Evolutionary conservation across 2,888 invertebrate genomes (phyloP).

Genomic region (Lapara coniferarum): DNA sequence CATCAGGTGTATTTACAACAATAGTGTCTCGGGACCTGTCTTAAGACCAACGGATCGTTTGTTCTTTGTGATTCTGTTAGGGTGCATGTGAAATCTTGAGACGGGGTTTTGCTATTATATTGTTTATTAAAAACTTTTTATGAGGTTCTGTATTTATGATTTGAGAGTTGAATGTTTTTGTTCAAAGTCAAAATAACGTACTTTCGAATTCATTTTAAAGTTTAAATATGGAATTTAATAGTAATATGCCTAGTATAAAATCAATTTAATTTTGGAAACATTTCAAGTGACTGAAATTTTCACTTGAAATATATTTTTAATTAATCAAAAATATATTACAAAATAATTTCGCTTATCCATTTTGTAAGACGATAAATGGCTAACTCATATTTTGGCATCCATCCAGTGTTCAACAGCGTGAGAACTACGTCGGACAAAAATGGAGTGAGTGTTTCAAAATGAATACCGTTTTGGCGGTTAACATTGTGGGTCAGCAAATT

Average conservation of each 20-base stretch:
- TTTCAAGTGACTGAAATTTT: background rate
- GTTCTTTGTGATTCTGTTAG: conserved; percentile 50
- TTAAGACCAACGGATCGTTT: conserved; percentile 63
- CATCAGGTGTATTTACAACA: conserved; percentile 69
- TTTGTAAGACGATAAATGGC: conserved; percentile 19
- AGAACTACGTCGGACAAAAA: conserved; percentile 20
- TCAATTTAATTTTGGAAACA: background rate
- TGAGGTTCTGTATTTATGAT: too few relatives aligned
- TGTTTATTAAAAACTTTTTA: too few relatives aligned
- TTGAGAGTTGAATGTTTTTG: too few relatives aligned
- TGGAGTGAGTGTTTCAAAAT: conserved; percentile 22
- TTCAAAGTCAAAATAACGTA: too few relatives aligned
- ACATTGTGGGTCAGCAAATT: conserved; percentile 20
- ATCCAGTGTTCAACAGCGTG: conserved; percentile 18
- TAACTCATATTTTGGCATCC: conserved; percentile 25
- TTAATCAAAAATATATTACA: background rate
- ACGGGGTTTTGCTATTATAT: too few relatives aligned
- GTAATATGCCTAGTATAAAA: background rate
- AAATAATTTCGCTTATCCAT: conserved; percentile 20
- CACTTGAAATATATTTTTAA: conserved; percentile 6
- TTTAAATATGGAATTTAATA: too few relatives aligned
- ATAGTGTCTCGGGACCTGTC: conserved; percentile 46
- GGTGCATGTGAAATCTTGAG: background rate
- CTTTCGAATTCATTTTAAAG: too few relatives aligned
- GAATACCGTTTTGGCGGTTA: conserved; percentile 22